These are phyloP conservation scores for Yoshiicerus persimilis DNA, from an alignment of 1,140 invertebrate genomes.

Conservation along the genomic window DNA sequence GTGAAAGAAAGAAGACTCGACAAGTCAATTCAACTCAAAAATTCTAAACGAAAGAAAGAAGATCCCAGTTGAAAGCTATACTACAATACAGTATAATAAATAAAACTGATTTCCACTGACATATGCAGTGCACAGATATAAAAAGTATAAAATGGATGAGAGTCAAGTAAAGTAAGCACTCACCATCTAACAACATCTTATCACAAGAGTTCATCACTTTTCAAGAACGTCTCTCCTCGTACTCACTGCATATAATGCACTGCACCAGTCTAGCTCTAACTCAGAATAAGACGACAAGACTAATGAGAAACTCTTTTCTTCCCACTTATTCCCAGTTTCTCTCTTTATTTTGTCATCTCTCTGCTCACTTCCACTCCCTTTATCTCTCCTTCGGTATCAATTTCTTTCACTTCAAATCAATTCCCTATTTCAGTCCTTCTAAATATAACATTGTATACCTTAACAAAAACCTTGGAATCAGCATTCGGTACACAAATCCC, in stretches of 20 bases:
- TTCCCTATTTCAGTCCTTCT: not conserved
- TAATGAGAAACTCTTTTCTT: constrained; percentile 6
- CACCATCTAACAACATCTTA: constrained; percentile 16
- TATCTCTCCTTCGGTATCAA: not conserved
- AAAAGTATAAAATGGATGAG: not conserved
- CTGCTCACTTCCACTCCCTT: not conserved
- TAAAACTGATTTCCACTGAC: not conserved
- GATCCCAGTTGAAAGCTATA: not conserved
- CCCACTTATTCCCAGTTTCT: not conserved
- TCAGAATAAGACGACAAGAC: not conserved
- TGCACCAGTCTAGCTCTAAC: not conserved
- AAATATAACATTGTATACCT: too few species aligned
- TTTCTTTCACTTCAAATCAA: not conserved
- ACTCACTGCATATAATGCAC: not conserved
- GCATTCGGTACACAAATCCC: too few species aligned
- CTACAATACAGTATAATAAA: not conserved
- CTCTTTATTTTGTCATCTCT: not conserved
- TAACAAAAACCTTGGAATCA: too few species aligned
- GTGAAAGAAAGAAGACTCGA: not conserved
- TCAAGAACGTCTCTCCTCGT: not conserved
- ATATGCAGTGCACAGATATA: not conserved
- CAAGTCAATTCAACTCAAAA: constrained; percentile 5
- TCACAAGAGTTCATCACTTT: constrained; percentile 12
- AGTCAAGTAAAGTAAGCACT: not conserved
- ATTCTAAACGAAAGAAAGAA: not conserved